phyloP scores from a whole-genome alignment of 2,888 invertebrate species.

The Hemaris fuciformis region DNA sequence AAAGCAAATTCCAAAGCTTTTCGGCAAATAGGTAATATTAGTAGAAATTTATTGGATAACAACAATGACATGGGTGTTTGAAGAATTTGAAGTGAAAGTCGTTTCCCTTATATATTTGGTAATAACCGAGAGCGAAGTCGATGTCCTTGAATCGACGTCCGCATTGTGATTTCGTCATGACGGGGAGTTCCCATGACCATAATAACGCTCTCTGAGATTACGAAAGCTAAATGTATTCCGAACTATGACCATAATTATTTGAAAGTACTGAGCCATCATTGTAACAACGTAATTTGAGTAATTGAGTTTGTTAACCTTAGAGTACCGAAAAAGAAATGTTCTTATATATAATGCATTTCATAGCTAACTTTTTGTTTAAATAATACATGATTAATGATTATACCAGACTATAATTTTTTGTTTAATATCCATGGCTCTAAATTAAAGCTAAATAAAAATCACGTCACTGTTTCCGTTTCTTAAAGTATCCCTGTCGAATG shows the following conservation, averaged over 20 bases:
- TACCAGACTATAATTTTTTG: too few relatives aligned
- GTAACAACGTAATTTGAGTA: not conserved
- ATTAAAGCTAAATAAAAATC: too few relatives aligned
- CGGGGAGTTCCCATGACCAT: not conserved
- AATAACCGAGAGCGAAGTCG: slow-evolving; percentile 51
- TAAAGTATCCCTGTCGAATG: too few relatives aligned
- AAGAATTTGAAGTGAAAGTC: slow-evolving; percentile 47
- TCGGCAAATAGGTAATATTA: not conserved
- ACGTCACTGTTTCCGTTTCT: too few relatives aligned
- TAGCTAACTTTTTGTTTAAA: too few relatives aligned
- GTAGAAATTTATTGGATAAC: slow-evolving; percentile 2
- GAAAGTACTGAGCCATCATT: not conserved
- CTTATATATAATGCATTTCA: too few relatives aligned
- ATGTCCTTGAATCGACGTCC: slow-evolving; percentile 66
- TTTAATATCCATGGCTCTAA: too few relatives aligned
- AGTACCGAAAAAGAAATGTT: too few relatives aligned
- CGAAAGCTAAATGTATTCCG: not conserved
- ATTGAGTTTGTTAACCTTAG: not conserved
- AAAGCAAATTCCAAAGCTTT: not conserved
- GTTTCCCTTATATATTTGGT: slow-evolving; percentile 36
- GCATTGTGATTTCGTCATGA: slow-evolving; percentile 57
- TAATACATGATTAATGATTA: too few relatives aligned
- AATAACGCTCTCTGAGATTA: not conserved
- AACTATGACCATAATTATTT: not conserved
- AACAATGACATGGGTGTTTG: slow-evolving; percentile 19